A percentile compares a stretch with the other conserved stretches of the same genome.
These are phyloP conservation scores for Salvelinus namaycush DNA, from an alignment of 2,113 vertebrate genomes.

Conservation along the genomic window DNA sequence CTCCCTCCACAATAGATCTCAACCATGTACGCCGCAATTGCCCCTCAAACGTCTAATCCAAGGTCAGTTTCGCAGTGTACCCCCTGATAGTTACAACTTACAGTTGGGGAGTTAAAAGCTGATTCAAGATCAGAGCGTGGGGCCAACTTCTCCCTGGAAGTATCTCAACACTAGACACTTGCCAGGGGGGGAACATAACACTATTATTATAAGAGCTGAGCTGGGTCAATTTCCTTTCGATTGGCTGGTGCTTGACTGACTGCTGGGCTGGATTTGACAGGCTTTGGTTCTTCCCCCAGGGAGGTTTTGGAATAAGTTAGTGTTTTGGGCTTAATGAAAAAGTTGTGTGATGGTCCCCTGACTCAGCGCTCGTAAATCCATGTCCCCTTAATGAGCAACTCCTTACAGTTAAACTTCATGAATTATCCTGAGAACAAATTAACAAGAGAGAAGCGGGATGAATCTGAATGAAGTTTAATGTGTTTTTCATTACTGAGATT, in stretches of 20 bases:
- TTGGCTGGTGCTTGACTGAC: not conserved
- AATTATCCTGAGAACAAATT: slow-evolving; percentile 53
- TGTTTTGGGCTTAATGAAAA: slow-evolving; percentile 31
- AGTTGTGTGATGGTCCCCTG: slow-evolving; percentile 17
- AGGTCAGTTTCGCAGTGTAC: no score
- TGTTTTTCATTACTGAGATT: slow-evolving; percentile 43
- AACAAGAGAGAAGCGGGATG: slow-evolving; percentile 39
- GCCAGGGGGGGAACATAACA: no score
- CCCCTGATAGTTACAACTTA: no score
- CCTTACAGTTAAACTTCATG: slow-evolving; percentile 62
- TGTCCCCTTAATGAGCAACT: slow-evolving; percentile 62
- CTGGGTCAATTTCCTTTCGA: not conserved
- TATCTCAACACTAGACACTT: no score
- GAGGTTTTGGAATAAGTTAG: slow-evolving; percentile 18
- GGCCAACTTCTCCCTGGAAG: no score
- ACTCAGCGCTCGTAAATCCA: slow-evolving; percentile 44
- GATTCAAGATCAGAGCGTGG: no score
- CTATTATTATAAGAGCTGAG: no score
- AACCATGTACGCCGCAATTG: no score
- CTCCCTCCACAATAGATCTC: no score
- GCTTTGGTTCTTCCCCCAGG: not conserved
- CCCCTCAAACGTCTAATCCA: no score
- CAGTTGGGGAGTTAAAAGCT: no score
- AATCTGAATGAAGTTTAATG: slow-evolving; percentile 30
- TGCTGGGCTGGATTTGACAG: not conserved